A percentile compares a stretch with the other conserved stretches of the same genome.
These are phyloP conservation scores for Hozukius guyotensis DNA, from an alignment of 2,797 vertebrate species.

Conservation along the genomic window DNA sequence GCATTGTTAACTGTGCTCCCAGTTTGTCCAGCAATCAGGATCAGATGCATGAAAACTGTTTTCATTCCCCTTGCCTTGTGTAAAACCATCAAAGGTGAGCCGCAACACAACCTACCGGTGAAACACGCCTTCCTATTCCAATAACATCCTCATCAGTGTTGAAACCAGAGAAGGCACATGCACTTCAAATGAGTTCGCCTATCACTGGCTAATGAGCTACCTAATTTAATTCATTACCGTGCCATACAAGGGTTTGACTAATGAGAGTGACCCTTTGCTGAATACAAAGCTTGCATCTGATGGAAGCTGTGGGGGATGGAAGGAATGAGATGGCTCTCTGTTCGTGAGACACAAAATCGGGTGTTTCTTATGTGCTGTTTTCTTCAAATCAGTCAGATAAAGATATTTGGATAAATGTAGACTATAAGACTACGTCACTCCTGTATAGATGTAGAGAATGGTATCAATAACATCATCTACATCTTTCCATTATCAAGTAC, in stretches of 20 bases:
- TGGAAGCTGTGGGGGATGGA: neutral
- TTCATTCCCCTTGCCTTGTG: conserved; percentile 35
- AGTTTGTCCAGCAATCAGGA: conserved; percentile 14
- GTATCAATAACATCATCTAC: neutral
- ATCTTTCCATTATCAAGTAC: neutral
- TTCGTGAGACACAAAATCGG: conserved; percentile 4
- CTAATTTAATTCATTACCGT: conserved; percentile 72
- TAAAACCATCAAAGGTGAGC: conserved; percentile 45
- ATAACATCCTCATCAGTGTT: conserved; percentile 52
- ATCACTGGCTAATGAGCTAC: conserved; percentile 75
- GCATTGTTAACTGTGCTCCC: neutral
- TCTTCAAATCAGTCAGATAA: neutral
- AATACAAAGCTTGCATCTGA: conserved; percentile 60
- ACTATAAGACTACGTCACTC: neutral
- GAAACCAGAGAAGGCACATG: conserved; percentile 54
- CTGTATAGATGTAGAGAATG: neutral
- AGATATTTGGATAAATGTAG: neutral
- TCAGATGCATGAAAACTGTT: conserved; percentile 38
- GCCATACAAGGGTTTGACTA: conserved; percentile 67
- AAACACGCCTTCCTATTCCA: conserved; percentile 37
- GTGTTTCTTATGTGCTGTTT: conserved; percentile 6
- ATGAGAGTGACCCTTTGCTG: conserved; percentile 70
- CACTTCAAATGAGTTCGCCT: conserved; percentile 62
- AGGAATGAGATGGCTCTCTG: neutral
- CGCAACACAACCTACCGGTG: conserved; percentile 10